Percentiles rank a stretch among this genome's conserved stretches.
phyloP scores from a whole-genome alignment of 2,888 invertebrate species.

The Coecobrya sp. region DNA sequence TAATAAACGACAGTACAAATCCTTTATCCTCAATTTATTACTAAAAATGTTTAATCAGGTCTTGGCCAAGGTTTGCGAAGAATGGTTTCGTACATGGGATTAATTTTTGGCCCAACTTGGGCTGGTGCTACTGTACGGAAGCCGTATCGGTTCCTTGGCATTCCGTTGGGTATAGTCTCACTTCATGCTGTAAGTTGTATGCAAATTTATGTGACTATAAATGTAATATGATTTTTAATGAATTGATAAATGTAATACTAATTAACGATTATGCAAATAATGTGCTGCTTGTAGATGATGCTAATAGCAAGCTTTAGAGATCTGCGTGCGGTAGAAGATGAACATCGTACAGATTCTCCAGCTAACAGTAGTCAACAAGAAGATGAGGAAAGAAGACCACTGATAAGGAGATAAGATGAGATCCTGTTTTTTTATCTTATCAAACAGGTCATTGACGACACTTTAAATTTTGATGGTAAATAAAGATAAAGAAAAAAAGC shows the following conservation, averaged over 20 bases:
- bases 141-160: conserved; percentile 81
- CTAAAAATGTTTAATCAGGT: conserved; percentile 67
- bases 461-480: conserved; percentile 6
- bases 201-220: background rate
- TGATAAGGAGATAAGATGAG: conserved; percentile 61
- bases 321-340: conserved; percentile 72
- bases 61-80: conserved; percentile 84
- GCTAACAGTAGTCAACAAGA: background rate
- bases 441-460: background rate
- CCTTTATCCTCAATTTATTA: too few relatives aligned
- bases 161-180: conserved; percentile 80
- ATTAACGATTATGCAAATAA: background rate
- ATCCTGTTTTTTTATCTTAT: conserved; percentile 16
- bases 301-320: conserved; percentile 73
- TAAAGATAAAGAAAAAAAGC: background rate
- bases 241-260: background rate
- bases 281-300: conserved; percentile 65
- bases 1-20: too few relatives aligned
- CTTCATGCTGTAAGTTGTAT: conserved; percentile 81
- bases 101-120: conserved; percentile 86
- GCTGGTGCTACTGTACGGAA: conserved; percentile 82
- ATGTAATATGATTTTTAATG: background rate
- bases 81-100: conserved; percentile 85
- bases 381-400: conserved; percentile 65
- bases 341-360: conserved; percentile 54